Base-by-base conservation (phyloP, 1,140 invertebrate species). In the Drosophila tsacasi region DNA sequence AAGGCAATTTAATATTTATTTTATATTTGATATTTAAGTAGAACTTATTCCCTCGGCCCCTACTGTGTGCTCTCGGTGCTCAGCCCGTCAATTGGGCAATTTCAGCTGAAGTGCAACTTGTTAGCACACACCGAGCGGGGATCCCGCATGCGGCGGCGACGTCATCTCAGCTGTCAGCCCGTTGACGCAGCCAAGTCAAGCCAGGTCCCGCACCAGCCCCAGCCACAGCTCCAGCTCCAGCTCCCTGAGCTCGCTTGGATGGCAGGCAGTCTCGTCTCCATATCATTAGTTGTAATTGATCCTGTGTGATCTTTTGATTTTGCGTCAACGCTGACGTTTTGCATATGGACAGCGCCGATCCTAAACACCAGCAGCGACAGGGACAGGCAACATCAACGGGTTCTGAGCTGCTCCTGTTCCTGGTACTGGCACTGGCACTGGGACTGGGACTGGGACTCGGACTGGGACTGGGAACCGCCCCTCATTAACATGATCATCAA, bases 251-350 rank as follows among this genome's bases (percentile, higher is more conserved):
- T 30, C 15, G 8, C 37, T 40, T n/a, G 27, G 46, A 10, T 25
- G 21, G 21, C 46, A 52, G 61, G 46, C 66, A 67, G 21, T 37
- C 32, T 55, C 49, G 67, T 79, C 68, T 81, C 84, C 81, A 90
- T 90, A 90, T 90, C 85, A 90, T 90, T 90, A 90, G 85, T 90
- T 90, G 85, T 90, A 90, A 90, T 90, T 90, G 85, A 90, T 90
- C 85, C 85, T 90, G 84, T 89, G 85, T 90, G 84, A 89, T 89
- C 84, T 89, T 89, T 89, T 89, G 84, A 87, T 87, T 87, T 87
- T 87, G 84, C 84, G 84, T 87, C 84, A 87, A 89, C 84, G 77
- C 85, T 89, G 81, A 81, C 66, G 69, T 62, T 83, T 87, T 86
- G 78, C 79, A 81, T 81, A 81, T 57, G 66, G 40, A 46, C 46